Base-by-base conservation (phyloP, 1,140 invertebrate species). In the Steinernema khuongi region DNA sequence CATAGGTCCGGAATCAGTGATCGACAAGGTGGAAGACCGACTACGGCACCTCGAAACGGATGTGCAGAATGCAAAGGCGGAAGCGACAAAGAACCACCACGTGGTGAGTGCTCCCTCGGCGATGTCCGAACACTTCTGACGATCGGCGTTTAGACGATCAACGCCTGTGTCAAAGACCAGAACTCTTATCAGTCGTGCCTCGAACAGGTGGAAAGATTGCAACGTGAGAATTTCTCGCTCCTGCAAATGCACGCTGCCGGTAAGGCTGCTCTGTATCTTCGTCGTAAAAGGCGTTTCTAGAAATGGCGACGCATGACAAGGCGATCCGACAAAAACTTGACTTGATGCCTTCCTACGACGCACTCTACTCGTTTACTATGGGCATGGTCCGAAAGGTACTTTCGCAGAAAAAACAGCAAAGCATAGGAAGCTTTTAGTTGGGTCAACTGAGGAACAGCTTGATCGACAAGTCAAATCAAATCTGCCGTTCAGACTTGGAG, bases 151-250 rank as follows among this genome's bases (percentile, higher is more conserved):
- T 66, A 70, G 75, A 70, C 75, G 26, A 17, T 77, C 1, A 74
- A 68, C 29, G 41, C 75, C 18, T 71, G 32, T 31, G 41, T 60
- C 29, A 72, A 77, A 26, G 75, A 77, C 44, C 67, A 43, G 14
- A 67, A 68, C 22, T 69, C 72, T 43, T 76, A 77, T 71, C 71
- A 74, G 31, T 71, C 43, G 22, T 77, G 72, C 68, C 60, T 77
- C 0, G 75, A 77, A 31, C 68, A 77, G 33, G 26, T 77, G 28
- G 72, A 77, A 33, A 74, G 68, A 32, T 69, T 77, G 41, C 75
- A 77, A 29, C 73, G 69, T 22, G 75, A 77, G 50, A 77, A 77
- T 28, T 67, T 77, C 43, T 71, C 67, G 33, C 68, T 77, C 11
- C 73, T 77, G 22, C 68, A 74, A 31, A 73, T 68, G 29, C 73